phyloP scores from a whole-genome alignment of 2,888 invertebrate species.

The Ophion ellenae region DNA sequence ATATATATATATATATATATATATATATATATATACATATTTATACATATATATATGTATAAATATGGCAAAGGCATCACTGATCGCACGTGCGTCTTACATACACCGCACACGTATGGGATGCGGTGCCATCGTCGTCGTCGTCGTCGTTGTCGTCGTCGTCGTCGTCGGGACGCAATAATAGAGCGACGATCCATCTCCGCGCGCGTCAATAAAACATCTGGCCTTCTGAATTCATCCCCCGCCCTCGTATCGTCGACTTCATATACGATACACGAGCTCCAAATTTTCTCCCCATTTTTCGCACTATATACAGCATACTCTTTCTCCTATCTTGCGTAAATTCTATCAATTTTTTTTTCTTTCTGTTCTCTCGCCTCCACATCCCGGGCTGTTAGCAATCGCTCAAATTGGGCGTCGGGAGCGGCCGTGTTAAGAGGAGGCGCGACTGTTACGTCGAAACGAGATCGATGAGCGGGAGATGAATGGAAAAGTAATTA shows the following conservation, averaged over 20 bases:
- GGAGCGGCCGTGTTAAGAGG: too few relatives aligned
- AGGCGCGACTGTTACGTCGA: too few relatives aligned
- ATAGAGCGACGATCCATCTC: slow-evolving; percentile 66
- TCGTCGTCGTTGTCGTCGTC: not conserved
- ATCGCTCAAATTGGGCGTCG: too few relatives aligned
- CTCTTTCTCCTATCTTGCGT: not conserved
- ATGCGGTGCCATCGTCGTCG: not conserved
- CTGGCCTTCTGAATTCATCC: slow-evolving; percentile 48
- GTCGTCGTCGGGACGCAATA: slow-evolving; percentile 50
- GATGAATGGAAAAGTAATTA: too few relatives aligned
- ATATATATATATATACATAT: slow-evolving; percentile 14
- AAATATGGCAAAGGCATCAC: not conserved
- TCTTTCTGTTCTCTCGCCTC: not conserved
- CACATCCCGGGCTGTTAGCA: not conserved
- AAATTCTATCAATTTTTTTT: not conserved
- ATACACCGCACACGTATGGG: slow-evolving; percentile 49
- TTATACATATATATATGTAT: slow-evolving; percentile 5
- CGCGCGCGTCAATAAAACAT: slow-evolving; percentile 65
- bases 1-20: slow-evolving; percentile 22
- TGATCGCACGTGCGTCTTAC: slow-evolving; percentile 48
- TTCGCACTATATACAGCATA: not conserved
- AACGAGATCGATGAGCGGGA: too few relatives aligned
- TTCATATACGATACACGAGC: slow-evolving; percentile 15
- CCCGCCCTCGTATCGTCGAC: not conserved
- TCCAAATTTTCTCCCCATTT: slow-evolving; percentile 33